A percentile compares a stretch with the other conserved stretches of the same genome.
Conservation (phyloP, 2,888 invertebrate species). For the Philaethria dido region DNA sequence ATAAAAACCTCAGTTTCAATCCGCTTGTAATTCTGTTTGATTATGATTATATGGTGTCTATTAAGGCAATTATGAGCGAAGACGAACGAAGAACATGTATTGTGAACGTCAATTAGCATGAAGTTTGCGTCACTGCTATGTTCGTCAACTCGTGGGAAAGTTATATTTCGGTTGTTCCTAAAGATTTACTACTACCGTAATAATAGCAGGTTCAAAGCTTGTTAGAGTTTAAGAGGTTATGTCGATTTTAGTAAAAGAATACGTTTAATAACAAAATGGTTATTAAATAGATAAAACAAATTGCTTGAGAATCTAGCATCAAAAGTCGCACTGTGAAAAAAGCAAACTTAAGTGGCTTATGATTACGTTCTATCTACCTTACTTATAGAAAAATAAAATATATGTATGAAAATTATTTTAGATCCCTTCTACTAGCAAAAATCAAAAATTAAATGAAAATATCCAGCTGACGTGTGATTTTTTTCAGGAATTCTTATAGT, state of each 20-base stretch:
- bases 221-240: no score
- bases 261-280: no score
- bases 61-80: conserved; percentile 73
- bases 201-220: not conserved
- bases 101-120: conserved; percentile 65
- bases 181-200: not conserved
- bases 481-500: no score
- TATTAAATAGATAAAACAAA: no score
- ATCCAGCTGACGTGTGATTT: no score
- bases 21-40: conserved; percentile 73
- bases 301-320: not conserved
- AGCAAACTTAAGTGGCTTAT: not conserved
- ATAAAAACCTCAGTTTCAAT: conserved; percentile 66
- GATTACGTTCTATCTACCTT: not conserved
- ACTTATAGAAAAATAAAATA: no score
- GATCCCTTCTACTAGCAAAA: no score
- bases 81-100: conserved; percentile 62
- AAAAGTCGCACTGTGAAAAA: not conserved
- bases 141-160: conserved; percentile 55
- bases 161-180: conserved; percentile 30
- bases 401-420: no score
- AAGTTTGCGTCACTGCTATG: conserved; percentile 54
- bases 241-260: no score
- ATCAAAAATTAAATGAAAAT: no score
- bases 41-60: conserved; percentile 72